Percentiles rank a stretch among this genome's conserved stretches.
Evolutionary conservation across 2,888 invertebrate species (phyloP).

Genomic region (Xylota sylvarum): DNA sequence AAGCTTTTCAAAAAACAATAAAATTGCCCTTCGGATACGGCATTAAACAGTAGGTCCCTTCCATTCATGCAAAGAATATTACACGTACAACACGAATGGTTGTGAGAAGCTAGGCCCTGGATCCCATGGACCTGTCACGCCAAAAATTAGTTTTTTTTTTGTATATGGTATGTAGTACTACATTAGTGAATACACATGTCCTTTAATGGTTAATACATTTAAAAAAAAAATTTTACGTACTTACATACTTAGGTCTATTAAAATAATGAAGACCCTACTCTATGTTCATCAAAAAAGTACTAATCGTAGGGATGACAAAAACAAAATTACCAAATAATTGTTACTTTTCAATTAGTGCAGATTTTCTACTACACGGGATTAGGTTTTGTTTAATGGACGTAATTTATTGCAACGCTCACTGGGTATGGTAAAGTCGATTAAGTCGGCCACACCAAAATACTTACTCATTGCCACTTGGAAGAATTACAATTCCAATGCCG

Average conservation of each 20-base stretch:
- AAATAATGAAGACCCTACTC: not conserved
- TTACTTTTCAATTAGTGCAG: conserved; percentile 48
- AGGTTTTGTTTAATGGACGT: conserved; percentile 33
- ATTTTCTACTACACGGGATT: conserved; percentile 39
- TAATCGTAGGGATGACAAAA: not conserved
- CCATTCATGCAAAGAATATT: too few relatives aligned
- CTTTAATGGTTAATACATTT: too few relatives aligned
- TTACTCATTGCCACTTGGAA: conserved; percentile 27
- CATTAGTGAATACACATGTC: too few relatives aligned
- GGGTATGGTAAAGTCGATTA: conserved; percentile 49
- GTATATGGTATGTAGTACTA: too few relatives aligned
- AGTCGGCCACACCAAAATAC: conserved; percentile 46
- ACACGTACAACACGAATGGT: too few relatives aligned
- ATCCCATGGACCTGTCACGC: too few relatives aligned
- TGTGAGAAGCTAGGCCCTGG: too few relatives aligned
- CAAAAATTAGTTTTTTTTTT: too few relatives aligned
- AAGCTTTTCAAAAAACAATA: too few relatives aligned
- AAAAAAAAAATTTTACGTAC: too few relatives aligned
- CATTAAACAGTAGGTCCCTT: too few relatives aligned
- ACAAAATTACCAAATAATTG: conserved; percentile 29
- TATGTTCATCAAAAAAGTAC: not conserved
- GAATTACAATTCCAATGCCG: conserved; percentile 5
- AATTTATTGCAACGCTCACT: conserved; percentile 46
- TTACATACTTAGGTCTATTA: not conserved
- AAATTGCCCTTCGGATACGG: too few relatives aligned